A percentile compares a stretch with the other conserved stretches of the same genome.
Evolutionary conservation across 53 echinoderm and acorn worm species (phyloP).

Genomic region (Arbacia lixula): DNA sequence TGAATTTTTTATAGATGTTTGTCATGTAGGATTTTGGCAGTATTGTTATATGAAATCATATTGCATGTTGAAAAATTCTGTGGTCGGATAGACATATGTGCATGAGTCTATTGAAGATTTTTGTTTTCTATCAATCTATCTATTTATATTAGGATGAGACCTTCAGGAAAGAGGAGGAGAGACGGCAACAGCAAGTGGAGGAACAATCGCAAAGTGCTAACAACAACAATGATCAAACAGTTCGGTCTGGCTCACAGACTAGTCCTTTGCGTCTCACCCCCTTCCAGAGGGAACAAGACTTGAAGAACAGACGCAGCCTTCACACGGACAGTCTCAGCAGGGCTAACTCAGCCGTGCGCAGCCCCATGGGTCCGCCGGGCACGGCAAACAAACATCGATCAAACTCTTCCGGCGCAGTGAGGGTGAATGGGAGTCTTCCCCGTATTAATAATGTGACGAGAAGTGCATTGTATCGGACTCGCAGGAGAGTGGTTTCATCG

Average conservation of each 20-base stretch:
- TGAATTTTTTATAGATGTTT: too few relatives aligned
- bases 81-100: too few relatives aligned
- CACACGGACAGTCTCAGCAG: conserved; percentile 35
- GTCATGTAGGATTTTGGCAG: too few relatives aligned
- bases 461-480: background rate
- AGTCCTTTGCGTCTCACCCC: conserved; percentile 32
- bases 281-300: conserved; percentile 23
- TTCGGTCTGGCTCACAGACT: background rate
- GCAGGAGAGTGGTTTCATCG: background rate
- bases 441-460: conserved; percentile 16
- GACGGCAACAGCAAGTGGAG: background rate
- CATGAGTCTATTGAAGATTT: too few relatives aligned
- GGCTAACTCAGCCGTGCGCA: conserved; percentile 1
- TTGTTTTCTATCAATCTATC: background rate
- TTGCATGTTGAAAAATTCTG: too few relatives aligned
- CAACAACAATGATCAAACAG: background rate
- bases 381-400: background rate
- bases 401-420: background rate
- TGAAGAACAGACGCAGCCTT: conserved; percentile 24
- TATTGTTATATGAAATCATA: too few relatives aligned
- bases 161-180: conserved; percentile 3
- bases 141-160: conserved; percentile 3
- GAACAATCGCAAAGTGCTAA: background rate
- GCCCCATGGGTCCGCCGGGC: background rate
- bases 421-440: background rate